phyloP scores from a whole-genome alignment of 2,888 invertebrate genomes.

The Mimumesa dahlbomi region DNA sequence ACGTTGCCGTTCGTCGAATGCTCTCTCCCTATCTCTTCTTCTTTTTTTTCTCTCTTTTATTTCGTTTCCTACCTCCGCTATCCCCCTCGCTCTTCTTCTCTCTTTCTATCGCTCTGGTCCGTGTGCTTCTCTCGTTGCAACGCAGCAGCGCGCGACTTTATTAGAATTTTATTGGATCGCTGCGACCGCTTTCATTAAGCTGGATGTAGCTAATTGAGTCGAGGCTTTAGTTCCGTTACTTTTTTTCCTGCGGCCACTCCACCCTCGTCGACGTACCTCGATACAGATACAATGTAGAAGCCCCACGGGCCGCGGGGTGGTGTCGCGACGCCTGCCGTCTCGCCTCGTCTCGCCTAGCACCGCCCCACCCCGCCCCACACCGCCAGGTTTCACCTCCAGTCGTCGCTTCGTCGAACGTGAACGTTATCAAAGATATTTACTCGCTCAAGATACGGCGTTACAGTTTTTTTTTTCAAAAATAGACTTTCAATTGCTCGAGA shows the following conservation, averaged over 20 bases:
- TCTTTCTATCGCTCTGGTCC: slow-evolving; percentile 14
- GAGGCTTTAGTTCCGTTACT: slow-evolving; percentile 61
- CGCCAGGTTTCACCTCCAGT: not conserved
- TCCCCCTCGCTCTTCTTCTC: not conserved
- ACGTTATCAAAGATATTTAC: too few species aligned
- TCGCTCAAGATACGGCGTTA: too few species aligned
- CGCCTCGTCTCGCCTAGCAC: not conserved
- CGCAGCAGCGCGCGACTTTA: slow-evolving; percentile 63
- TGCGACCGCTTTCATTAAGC: slow-evolving; percentile 70
- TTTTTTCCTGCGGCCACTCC: slow-evolving; percentile 21
- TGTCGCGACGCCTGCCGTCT: not conserved
- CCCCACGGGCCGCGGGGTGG: not conserved
- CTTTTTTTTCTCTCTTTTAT: slow-evolving; percentile 28
- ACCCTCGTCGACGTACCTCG: not conserved
- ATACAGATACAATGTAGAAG: slow-evolving; percentile 4
- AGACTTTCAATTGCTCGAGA: too few species aligned
- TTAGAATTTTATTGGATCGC: slow-evolving; percentile 72
- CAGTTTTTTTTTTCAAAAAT: too few species aligned
- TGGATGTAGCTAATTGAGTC: slow-evolving; percentile 71
- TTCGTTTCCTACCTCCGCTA: slow-evolving; percentile 2
- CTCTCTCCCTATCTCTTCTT: slow-evolving; percentile 32
- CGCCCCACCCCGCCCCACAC: not conserved
- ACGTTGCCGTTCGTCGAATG: slow-evolving; percentile 55
- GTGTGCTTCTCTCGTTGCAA: slow-evolving; percentile 27
- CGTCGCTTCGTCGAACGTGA: not conserved